Conservation (phyloP, 2,797 vertebrate genomes). For the Masticophis lateralis region DNA sequence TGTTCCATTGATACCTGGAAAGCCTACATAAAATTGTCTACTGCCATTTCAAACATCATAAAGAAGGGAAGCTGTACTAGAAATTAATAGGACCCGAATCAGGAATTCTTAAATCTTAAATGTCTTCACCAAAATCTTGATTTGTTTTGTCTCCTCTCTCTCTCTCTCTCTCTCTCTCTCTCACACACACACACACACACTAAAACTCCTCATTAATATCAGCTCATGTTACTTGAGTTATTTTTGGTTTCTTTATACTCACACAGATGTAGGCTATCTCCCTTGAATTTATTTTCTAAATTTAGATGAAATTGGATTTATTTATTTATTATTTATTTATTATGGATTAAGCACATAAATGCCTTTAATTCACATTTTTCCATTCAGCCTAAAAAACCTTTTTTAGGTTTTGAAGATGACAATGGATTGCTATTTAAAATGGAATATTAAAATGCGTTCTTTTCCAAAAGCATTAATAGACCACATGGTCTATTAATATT, state of each 20-base stretch:
- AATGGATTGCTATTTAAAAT: background rate
- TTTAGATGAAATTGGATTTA: slow-evolving; percentile 27
- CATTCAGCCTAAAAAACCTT: slow-evolving; percentile 31
- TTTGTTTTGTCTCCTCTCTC: background rate
- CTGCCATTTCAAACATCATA: background rate
- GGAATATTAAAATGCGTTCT: background rate
- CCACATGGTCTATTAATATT: no score
- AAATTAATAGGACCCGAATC: background rate
- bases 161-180: no score
- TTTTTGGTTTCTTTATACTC: slow-evolving; percentile 64
- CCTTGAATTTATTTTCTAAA: slow-evolving; percentile 42
- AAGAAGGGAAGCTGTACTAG: background rate
- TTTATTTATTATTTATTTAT: no score
- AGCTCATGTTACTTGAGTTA: slow-evolving; percentile 27
- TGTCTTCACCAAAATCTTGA: background rate
- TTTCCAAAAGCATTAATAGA: background rate
- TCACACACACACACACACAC: background rate
- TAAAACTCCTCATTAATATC: slow-evolving; percentile 61
- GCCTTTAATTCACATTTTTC: slow-evolving; percentile 30
- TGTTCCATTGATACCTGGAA: background rate
- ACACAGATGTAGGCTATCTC: slow-evolving; percentile 32
- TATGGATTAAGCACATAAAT: background rate
- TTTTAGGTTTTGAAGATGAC: background rate
- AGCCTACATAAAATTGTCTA: background rate
- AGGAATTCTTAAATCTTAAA: background rate